Evolutionary conservation across 1,140 invertebrate genomes (phyloP), one percentile per base, ranked within the genome.

Genomic region (Atta texana): DNA sequence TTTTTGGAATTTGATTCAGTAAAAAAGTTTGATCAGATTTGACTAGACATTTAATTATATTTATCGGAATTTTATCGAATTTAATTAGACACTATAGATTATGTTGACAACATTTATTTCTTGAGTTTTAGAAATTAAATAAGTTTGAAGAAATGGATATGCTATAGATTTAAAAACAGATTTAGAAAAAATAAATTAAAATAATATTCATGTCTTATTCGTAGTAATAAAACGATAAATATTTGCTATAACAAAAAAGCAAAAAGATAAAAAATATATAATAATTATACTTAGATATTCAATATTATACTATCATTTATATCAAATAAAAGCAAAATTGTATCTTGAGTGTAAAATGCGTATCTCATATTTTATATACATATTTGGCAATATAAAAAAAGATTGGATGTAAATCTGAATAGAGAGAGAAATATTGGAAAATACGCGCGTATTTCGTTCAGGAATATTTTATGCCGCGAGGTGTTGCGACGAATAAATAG

Each of bases 391-490:
- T 69, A 31, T 55, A 69, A 81, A 57, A 59, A 71, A 57, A 69
- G 49, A 82, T 71, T 82, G 68, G 39, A 59, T 82, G 39, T 31
- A 34, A 72, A 44, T 34, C 21, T 44, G n/a, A 31, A 66, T 68
- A 39, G 61, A 44, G 39, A 44, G 39, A 44, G 39, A 80, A 21
- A 71, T 74, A 61, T 84, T 44, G 80, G 55, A 34, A 84, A 75
- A 84, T 84, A 61, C 69, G 66, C 5, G 66, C 66, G 28, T 61
- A 84, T 75, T 61, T 74, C 69, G n/a, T 49, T 34, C 7, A 2
- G 39, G 12, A 74, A 74, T 74, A 74, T 61, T 82, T 82, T 74
- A 75, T 61, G 69, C 66, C 80, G 69, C 69, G 28, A 75, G 80
- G 18, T 59, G 39, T 51, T 51, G 80, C 68, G 53, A 72, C 80